phyloP scores from a whole-genome alignment of 1,140 invertebrate species.

The Zaprionus capensis region DNA sequence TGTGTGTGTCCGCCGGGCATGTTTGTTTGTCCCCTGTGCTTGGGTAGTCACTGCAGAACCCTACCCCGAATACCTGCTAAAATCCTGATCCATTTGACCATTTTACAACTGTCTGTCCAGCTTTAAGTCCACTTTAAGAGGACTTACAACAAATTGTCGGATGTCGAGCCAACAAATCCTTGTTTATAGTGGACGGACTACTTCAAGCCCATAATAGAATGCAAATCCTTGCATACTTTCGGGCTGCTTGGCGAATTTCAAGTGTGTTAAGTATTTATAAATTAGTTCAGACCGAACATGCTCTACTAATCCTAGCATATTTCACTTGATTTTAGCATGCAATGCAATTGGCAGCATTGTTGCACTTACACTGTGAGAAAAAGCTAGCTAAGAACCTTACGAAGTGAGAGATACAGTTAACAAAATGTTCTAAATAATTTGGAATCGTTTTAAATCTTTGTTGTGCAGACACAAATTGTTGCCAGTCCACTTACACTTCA shows the following conservation, averaged over 20 bases:
- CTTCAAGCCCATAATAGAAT: constrained; percentile 5
- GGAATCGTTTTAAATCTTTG: too few relatives aligned
- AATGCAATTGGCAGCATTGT: constrained; percentile 6
- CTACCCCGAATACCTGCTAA: constrained; percentile 18
- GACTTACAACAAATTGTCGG: constrained; percentile 27
- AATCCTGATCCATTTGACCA: constrained; percentile 11
- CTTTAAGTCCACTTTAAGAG: constrained; percentile 27
- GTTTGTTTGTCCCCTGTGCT: neutral
- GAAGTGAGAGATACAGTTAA: too few relatives aligned
- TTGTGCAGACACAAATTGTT: too few relatives aligned
- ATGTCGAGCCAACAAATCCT: constrained; percentile 6
- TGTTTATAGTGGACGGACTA: constrained; percentile 7
- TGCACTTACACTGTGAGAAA: neutral
- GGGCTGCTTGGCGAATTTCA: neutral
- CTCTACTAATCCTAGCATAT: constrained; percentile 6
- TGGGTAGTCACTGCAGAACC: neutral
- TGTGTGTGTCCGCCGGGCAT: neutral
- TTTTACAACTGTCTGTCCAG: constrained; percentile 23
- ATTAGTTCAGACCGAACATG: constrained; percentile 12
- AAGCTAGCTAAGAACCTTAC: neutral
- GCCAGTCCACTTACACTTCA: too few relatives aligned
- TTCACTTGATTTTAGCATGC: neutral
- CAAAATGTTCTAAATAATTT: too few relatives aligned
- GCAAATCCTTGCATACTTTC: constrained; percentile 19
- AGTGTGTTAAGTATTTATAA: constrained; percentile 8